A percentile compares a stretch with the other conserved stretches of the same genome.
phyloP scores from a whole-genome alignment of 2,113 vertebrate genomes.

The Aegithalos caudatus region DNA sequence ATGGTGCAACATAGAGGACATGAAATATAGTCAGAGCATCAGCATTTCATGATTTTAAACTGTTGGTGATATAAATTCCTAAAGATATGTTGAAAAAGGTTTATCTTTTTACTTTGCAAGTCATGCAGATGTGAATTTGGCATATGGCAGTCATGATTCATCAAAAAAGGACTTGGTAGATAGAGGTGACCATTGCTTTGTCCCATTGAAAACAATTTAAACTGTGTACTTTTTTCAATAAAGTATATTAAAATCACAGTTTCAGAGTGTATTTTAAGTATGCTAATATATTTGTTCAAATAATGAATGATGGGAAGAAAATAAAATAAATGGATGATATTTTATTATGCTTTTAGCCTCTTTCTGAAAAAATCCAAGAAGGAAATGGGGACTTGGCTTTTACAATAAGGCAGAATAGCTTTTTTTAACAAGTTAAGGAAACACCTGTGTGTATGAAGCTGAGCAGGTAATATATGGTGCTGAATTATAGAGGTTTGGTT shows the following conservation, averaged over 20 bases:
- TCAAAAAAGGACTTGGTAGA: constrained; percentile 77
- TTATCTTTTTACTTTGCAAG: constrained; percentile 87
- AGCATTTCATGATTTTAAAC: constrained; percentile 86
- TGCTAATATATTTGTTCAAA: constrained; percentile 1
- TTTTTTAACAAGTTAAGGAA: not conserved
- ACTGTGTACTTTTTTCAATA: constrained; percentile 99
- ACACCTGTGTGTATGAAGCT: not conserved
- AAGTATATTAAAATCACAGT: constrained; percentile 88
- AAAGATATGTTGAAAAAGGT: constrained; percentile 70
- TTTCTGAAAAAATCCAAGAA: not conserved
- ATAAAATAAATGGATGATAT: not conserved
- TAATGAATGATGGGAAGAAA: not conserved
- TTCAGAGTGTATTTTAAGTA: constrained; percentile 57
- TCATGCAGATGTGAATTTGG: constrained; percentile 89
- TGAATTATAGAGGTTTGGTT: not conserved
- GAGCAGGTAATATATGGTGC: not conserved
- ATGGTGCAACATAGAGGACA: constrained; percentile 78
- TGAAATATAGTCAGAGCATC: constrained; percentile 79
- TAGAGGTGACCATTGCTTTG: constrained; percentile 88
- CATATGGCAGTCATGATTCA: constrained; percentile 71
- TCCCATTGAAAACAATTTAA: constrained; percentile 86
- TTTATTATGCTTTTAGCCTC: not conserved
- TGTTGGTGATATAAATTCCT: constrained; percentile 82
- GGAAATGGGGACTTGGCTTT: not conserved
- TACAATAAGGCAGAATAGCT: not conserved